Percentiles rank a stretch among this genome's conserved stretches.
phyloP scores from a whole-genome alignment of 2,797 vertebrate species.

The Melanotaenia boesemani region DNA sequence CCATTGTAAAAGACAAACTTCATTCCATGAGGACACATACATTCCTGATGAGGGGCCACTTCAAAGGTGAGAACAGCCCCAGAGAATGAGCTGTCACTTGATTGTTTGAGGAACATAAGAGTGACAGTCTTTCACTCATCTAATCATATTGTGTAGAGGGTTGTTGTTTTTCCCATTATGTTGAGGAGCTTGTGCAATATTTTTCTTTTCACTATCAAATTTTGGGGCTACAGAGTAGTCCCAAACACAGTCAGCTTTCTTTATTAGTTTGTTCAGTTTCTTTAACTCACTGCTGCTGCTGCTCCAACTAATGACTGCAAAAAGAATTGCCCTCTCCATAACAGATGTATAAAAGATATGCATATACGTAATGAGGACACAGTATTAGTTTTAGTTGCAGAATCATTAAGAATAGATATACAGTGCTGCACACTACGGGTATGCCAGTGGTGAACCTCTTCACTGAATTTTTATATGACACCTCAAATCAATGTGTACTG shows the following conservation, averaged over 20 bases:
- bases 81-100: conserved; percentile 66
- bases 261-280: background rate
- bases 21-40: conserved; percentile 63
- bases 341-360: background rate
- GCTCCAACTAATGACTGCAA: background rate
- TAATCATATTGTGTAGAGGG: no score
- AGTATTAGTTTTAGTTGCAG: background rate
- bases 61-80: conserved; percentile 68
- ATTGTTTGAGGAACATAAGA: conserved; percentile 55
- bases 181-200: background rate
- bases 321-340: background rate
- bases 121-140: conserved; percentile 57
- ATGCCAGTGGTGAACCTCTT: no score
- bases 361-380: no score
- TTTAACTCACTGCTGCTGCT: background rate
- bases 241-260: background rate
- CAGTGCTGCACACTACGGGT: no score
- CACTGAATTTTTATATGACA: background rate
- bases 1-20: conserved; percentile 70
- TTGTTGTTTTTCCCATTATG: background rate
- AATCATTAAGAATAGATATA: background rate
- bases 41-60: conserved; percentile 67
- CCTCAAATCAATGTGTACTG: background rate
- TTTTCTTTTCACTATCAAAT: background rate
- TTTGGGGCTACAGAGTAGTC: background rate